Base-by-base conservation (phyloP, 1,140 invertebrate species). In the Atopsyche davidsoni region DNA sequence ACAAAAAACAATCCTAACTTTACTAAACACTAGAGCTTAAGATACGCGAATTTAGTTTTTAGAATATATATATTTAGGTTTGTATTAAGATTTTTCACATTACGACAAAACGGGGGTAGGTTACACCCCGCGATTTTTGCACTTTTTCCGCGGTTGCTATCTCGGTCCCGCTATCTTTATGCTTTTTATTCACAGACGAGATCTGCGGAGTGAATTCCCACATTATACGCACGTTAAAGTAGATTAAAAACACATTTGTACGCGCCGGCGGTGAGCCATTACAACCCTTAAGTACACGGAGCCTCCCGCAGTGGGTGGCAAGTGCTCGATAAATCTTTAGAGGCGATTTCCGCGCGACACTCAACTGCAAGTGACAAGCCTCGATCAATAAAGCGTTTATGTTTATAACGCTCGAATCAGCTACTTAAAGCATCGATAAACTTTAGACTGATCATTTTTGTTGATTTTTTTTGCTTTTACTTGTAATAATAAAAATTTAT, bases 211-310 rank as follows among this genome's bases (percentile, higher is more conserved):
- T 56, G 51, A 56, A 56, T 56, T 56, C 53, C 42, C 53, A 56
- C 53, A 56, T 56, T 56, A 56, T 48, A 56, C 38, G 53, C 53
- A 56, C 53, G 53, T 56, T 51, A 51, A 24, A 31, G 53, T 41
- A 56, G 53, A 56, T 56, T 56, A 56, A 56, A 56, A 56, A 51
- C 48, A 43, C 53, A 56, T 56, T 56, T 56, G 53, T 51, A 51
- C 40, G 48, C 48, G 41, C 25, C n/a, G n/a, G n/a, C n/a, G n/a
- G n/a, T n/a, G n/a, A 4, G 3, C 21, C 14, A 40, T 40, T 19
- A 14, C 18, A 34, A 19, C 19, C 31, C 18, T 45, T 45, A 45
- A 45, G 41, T 4, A 34, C n/a, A n/a, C n/a, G n/a, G n/a, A n/a
- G n/a, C n/a, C n/a, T n/a, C n/a, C n/a, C n/a, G n/a, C n/a, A 3